These are phyloP conservation scores for Bucorvus abyssinicus DNA, from an alignment of 2,797 vertebrate species.

Conservation along the genomic window DNA sequence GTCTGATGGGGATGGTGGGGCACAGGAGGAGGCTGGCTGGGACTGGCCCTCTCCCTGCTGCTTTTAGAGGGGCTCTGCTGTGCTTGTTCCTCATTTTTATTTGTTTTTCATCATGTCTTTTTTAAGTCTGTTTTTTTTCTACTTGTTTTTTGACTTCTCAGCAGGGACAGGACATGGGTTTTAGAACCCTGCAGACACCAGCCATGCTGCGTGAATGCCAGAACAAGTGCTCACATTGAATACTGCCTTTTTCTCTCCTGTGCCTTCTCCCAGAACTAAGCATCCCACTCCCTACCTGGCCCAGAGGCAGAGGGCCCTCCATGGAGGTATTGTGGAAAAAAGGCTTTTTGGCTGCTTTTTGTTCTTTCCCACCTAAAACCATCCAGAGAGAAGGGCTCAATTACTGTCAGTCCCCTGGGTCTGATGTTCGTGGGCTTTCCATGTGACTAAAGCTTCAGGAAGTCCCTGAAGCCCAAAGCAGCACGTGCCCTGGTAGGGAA, in stretches of 20 bases:
- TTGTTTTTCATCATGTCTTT: neutral
- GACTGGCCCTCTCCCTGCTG: neutral
- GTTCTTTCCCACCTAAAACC: neutral
- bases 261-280: neutral
- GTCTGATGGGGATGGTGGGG: neutral
- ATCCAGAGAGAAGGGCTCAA: neutral
- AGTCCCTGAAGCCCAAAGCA: neutral
- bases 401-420: neutral
- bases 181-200: neutral
- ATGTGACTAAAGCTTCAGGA: neutral
- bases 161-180: neutral
- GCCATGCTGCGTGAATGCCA: neutral
- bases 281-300: neutral
- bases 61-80: neutral
- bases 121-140: neutral
- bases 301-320: neutral
- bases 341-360: neutral
- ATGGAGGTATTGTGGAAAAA: neutral
- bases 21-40: neutral
- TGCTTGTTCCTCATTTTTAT: neutral
- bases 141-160: neutral
- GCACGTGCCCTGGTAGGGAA: rapidly evolving
- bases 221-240: neutral
- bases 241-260: neutral
- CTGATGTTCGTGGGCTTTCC: neutral